These are phyloP conservation scores for Hirudo medicinalis DNA, from an alignment of 1,140 invertebrate genomes.

Conservation along the genomic window DNA sequence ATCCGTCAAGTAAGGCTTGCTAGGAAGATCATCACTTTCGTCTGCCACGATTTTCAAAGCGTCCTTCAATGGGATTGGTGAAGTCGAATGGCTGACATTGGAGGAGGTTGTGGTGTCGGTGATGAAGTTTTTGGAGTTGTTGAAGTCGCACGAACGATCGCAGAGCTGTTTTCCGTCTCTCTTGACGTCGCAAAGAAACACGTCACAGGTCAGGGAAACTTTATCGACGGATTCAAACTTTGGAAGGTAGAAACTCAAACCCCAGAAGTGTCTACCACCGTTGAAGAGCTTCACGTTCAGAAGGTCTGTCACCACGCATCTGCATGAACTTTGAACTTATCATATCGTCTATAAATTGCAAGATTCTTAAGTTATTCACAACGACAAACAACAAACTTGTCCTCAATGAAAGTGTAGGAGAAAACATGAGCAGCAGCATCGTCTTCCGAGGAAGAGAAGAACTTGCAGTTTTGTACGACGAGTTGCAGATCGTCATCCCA, in stretches of 20 bases:
- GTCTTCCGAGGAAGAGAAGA: background rate
- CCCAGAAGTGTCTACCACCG: slow-evolving; percentile 16
- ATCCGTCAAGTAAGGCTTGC: no score
- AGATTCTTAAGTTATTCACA: background rate
- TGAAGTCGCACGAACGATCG: slow-evolving; percentile 9
- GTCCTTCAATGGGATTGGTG: no score
- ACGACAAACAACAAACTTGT: slow-evolving; percentile 5
- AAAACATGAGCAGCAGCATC: background rate
- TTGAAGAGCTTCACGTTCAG: slow-evolving; percentile 13
- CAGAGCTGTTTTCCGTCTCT: slow-evolving; percentile 15
- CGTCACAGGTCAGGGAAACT: slow-evolving; percentile 14
- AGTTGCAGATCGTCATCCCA: slow-evolving; percentile 4
- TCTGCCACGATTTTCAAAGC: no score
- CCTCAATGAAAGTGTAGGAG: background rate
- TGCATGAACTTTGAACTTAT: background rate
- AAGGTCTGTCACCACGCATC: background rate
- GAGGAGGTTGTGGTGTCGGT: no score
- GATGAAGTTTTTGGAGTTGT: no score
- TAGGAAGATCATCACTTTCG: no score
- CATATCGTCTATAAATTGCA: background rate
- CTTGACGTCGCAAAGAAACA: slow-evolving; percentile 11
- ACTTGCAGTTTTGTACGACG: slow-evolving; percentile 4
- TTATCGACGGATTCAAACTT: slow-evolving; percentile 5
- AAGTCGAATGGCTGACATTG: no score
- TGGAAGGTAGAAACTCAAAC: slow-evolving; percentile 15